Evolutionary conservation across 2,888 invertebrate species (phyloP).

Genomic region (Meteorus colon): DNA sequence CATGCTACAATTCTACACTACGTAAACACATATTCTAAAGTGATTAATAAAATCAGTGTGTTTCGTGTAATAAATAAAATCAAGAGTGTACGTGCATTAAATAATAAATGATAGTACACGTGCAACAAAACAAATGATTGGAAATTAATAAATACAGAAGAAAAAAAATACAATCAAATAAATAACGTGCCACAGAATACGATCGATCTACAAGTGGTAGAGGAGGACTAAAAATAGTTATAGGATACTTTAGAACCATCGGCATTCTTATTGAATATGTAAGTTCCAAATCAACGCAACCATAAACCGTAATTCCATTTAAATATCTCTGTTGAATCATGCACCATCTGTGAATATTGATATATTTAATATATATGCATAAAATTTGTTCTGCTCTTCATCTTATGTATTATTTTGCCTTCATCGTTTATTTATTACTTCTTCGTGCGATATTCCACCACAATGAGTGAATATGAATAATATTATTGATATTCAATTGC

Average conservation of each 20-base stretch:
- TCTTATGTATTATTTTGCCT: constrained; percentile 11
- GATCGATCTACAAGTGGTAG: constrained; percentile 13
- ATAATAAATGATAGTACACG: constrained; percentile 30
- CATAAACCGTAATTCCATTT: constrained; percentile 33
- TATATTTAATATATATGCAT: constrained; percentile 31
- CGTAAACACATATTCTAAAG: constrained; percentile 1
- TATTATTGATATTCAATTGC: background rate
- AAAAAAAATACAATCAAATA: constrained; percentile 42
- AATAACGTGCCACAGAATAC: constrained; percentile 30
- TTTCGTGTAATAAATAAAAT: constrained; percentile 37
- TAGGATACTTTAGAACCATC: background rate
- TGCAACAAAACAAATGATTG: constrained; percentile 43
- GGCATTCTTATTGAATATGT: constrained; percentile 29
- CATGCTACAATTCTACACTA: constrained; percentile 7
- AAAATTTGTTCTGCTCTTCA: constrained; percentile 24
- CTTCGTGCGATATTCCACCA: constrained; percentile 54
- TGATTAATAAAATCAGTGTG: constrained; percentile 14
- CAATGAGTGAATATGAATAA: constrained; percentile 29
- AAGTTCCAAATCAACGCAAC: constrained; percentile 43
- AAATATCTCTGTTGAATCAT: constrained; percentile 43
- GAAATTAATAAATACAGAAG: constrained; percentile 20
- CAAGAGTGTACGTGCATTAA: constrained; percentile 41
- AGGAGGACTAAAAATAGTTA: constrained; percentile 9
- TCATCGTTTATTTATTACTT: constrained; percentile 10
- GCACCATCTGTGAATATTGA: constrained; percentile 47